Evolutionary conservation across 2,888 invertebrate species (phyloP), one percentile per base, ranked within the genome.

Genomic region (Pollenia angustigena): DNA sequence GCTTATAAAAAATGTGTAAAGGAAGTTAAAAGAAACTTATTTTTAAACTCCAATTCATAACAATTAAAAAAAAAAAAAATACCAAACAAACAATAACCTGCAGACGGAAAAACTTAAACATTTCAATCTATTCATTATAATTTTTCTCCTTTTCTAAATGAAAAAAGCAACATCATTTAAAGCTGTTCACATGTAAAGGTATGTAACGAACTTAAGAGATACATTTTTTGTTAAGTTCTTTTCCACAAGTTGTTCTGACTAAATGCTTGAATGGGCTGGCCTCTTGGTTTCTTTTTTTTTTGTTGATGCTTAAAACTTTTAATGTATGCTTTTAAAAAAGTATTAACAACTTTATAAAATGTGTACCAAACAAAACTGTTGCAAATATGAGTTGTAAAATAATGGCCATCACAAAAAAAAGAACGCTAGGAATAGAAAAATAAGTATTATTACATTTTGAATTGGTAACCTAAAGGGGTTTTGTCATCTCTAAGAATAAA

Each of bases 121-220:
- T 42, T 10, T 40, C 11, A 16, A 76, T 14, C 52, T 42, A 14
- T 4, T 48, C 10, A 58, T 44, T 66, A 14, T 66, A 42, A 32
- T 32, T 32, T 32, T 40, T 16, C 66, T 56, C 46, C 32, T 71
- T 64, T 84, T 62, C 54, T 72, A 72, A 81, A 84, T 86, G 85
- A 81, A 68, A 84, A 72, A 74, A 64, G 76, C 83, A 69, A 52
- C 75, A 76, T 44, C 42, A 71, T 42, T 80, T 66, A 74, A 87
- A 78, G 87, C 72, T 68, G 80, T 64, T 69, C 81, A 72, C 87
- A 84, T 87, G 87, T 84, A 84, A 84, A 87, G 87, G 87, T 87
- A 84, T 14, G 86, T 82, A 60, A 4, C 12, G 4, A 16, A 10
- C 0, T 44, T 46, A 6, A 16, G 3, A 46, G n/a, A 46, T n/a